These are phyloP conservation scores for Prionace glauca DNA, from an alignment of 2,797 vertebrate species.

Conservation along the genomic window DNA sequence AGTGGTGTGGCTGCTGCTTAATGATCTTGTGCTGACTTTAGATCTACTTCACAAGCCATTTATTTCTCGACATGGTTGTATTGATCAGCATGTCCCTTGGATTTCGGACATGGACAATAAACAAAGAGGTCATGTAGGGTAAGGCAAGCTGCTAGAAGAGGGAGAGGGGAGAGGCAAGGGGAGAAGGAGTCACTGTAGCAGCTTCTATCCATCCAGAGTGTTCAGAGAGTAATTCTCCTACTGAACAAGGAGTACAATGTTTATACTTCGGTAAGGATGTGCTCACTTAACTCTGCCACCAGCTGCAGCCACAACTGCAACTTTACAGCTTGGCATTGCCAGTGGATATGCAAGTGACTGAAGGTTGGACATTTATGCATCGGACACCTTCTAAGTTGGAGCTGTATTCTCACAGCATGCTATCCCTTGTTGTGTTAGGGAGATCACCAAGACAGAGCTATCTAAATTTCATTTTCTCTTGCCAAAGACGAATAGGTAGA, in stretches of 20 bases:
- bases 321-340: background rate
- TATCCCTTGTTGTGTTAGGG: background rate
- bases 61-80: background rate
- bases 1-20: background rate
- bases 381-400: too few species aligned
- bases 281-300: background rate
- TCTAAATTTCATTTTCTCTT: background rate
- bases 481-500: background rate
- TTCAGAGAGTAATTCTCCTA: background rate
- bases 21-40: background rate
- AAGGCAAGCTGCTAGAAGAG: background rate
- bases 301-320: background rate
- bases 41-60: background rate
- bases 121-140: background rate
- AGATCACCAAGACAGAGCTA: background rate
- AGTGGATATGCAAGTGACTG: background rate
- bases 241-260: background rate
- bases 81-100: background rate
- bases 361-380: background rate
- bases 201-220: background rate
- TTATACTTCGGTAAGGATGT: background rate
- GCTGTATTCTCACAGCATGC: background rate
- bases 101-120: background rate
- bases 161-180: too few species aligned
- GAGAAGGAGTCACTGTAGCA: background rate